Conservation (phyloP, 1,140 invertebrate genomes). For the Tribolium castaneum region DNA sequence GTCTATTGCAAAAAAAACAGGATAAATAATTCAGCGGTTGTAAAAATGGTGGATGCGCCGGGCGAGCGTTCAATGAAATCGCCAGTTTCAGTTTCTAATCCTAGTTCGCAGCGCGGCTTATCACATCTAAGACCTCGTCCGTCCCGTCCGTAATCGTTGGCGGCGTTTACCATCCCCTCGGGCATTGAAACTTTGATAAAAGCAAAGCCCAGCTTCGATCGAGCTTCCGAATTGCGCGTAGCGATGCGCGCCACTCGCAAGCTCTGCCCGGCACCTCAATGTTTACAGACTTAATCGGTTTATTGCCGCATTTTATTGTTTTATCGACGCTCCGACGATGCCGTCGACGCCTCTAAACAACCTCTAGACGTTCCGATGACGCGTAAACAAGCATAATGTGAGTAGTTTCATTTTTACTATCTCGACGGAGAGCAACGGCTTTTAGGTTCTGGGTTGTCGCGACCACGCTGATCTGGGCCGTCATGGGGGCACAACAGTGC, state of each 20-base stretch:
- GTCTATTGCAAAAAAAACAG: neutral
- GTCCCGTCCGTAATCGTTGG: constrained; percentile 8
- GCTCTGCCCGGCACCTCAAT: constrained; percentile 28
- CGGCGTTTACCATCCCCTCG: constrained; percentile 28
- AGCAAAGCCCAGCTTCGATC: constrained; percentile 30
- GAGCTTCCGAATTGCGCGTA: constrained; percentile 22
- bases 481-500: neutral
- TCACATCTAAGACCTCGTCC: neutral
- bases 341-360: constrained; percentile 12
- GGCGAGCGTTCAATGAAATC: neutral
- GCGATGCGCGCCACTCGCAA: neutral
- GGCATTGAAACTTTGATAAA: constrained; percentile 42
- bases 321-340: constrained; percentile 20
- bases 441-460: neutral
- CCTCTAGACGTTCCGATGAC: neutral
- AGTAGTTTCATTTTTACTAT: neutral
- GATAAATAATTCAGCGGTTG: neutral
- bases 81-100: neutral
- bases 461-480: neutral
- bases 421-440: too few relatives aligned
- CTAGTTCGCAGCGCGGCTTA: neutral
- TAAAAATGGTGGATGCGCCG: constrained; percentile 15
- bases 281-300: constrained; percentile 46
- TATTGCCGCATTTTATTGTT: constrained; percentile 27
- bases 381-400: constrained; percentile 31